phyloP scores from a whole-genome alignment of 2,113 vertebrate genomes.

The Capricornis sumatraensis region DNA sequence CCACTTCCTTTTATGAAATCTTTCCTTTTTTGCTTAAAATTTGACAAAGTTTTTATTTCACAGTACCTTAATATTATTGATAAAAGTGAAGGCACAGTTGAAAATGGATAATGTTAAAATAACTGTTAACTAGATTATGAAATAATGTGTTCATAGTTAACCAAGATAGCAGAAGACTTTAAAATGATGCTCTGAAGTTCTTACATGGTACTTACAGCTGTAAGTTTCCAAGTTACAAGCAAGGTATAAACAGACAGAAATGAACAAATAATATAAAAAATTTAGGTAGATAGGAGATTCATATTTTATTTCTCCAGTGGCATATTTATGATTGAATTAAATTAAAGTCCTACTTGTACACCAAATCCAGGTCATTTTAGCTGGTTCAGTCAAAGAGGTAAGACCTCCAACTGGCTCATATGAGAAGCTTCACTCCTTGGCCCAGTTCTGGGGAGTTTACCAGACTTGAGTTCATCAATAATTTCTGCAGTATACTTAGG shows the following conservation, averaged over 20 bases:
- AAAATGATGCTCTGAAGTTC: background rate
- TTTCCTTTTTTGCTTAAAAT: background rate
- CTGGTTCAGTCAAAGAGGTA: conserved; percentile 92
- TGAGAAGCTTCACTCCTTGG: conserved; percentile 91
- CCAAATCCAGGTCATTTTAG: conserved; percentile 93
- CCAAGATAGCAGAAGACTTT: background rate
- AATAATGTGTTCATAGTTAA: background rate
- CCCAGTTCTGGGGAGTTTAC: background rate
- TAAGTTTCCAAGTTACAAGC: background rate
- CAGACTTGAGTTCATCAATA: background rate
- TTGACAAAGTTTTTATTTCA: conserved; percentile 12
- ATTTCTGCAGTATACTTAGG: background rate
- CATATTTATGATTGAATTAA: conserved; percentile 65
- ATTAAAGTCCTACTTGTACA: conserved; percentile 90
- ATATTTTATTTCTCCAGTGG: conserved; percentile 59
- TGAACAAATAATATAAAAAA: conserved; percentile 21
- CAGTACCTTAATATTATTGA: background rate
- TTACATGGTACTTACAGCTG: background rate
- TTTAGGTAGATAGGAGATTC: background rate
- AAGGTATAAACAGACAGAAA: background rate
- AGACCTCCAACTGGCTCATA: conserved; percentile 95
- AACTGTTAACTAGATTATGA: background rate
- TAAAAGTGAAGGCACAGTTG: background rate
- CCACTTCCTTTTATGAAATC: background rate
- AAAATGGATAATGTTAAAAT: background rate